Conservation (phyloP, 2,113 vertebrate species). For the Gymnogyps californianus region DNA sequence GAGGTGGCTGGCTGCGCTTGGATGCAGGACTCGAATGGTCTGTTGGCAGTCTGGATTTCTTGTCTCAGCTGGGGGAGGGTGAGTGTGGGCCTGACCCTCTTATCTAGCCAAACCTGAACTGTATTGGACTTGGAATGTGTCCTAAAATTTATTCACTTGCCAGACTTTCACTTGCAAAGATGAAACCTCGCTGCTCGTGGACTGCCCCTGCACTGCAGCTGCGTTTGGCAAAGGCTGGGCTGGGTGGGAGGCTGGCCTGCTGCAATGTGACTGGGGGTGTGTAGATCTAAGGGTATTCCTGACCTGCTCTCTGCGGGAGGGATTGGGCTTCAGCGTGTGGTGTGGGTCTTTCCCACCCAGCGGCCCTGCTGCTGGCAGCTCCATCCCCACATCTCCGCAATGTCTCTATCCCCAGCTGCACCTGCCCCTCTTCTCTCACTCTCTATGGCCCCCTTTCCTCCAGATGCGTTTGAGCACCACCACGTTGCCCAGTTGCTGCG, state of each 20-base stretch:
- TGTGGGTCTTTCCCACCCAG: neutral
- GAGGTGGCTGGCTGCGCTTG: neutral
- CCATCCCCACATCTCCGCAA: neutral
- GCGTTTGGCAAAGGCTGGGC: neutral
- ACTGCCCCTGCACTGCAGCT: neutral
- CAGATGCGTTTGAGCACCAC: conserved; percentile 90
- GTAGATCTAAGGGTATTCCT: neutral
- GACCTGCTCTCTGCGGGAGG: neutral
- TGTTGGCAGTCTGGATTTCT: neutral
- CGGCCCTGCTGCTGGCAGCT: conserved; percentile 8
- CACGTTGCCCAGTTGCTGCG: conserved; percentile 92
- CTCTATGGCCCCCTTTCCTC: conserved; percentile 75
- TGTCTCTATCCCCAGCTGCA: neutral
- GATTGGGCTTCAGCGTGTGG: neutral
- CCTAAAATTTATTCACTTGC: neutral
- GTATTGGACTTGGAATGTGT: neutral
- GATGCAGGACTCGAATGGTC: neutral
- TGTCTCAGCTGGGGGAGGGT: neutral
- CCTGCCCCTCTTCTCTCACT: conserved; percentile 52
- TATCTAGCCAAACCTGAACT: neutral
- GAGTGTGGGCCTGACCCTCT: neutral
- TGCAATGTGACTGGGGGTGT: neutral
- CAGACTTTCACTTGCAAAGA: neutral
- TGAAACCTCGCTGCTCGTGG: neutral
- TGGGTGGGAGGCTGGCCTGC: neutral